Conservation (phyloP, 1,140 invertebrate species). For the Ceratosolen solmsi region DNA sequence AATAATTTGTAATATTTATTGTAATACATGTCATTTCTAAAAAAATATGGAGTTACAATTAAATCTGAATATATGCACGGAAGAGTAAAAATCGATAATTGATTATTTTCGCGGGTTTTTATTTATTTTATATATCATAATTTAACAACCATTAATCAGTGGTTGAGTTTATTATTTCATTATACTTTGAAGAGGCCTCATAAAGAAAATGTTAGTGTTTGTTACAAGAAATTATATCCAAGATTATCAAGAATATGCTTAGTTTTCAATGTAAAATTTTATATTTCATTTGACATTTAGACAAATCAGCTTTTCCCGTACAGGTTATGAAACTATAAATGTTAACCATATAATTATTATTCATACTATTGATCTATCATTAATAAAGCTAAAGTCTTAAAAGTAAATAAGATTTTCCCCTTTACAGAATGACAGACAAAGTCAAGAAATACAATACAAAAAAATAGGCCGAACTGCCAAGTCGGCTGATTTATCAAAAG, state of each 20-base stretch:
- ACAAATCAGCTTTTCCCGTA: background rate
- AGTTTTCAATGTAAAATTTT: slow-evolving; percentile 9
- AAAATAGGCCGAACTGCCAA: slow-evolving; percentile 26
- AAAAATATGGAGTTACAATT: background rate
- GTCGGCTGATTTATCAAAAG: slow-evolving; percentile 47
- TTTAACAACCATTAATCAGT: background rate
- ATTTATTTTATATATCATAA: slow-evolving; percentile 8
- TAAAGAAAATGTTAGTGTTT: slow-evolving; percentile 8
- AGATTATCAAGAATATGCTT: background rate
- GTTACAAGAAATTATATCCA: background rate
- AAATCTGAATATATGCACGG: slow-evolving; percentile 24
- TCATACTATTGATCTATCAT: too few species aligned
- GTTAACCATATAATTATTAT: background rate
- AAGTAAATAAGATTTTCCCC: background rate
- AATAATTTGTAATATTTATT: too few species aligned
- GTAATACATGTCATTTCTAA: too few species aligned
- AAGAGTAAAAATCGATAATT: slow-evolving; percentile 19
- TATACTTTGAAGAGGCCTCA: slow-evolving; percentile 2
- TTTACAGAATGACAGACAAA: slow-evolving; percentile 40
- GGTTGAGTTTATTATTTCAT: slow-evolving; percentile 11
- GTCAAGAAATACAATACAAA: slow-evolving; percentile 19
- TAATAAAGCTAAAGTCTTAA: too few species aligned
- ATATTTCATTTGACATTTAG: slow-evolving; percentile 15
- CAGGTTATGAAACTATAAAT: slow-evolving; percentile 26
- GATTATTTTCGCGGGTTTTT: slow-evolving; percentile 27